These are phyloP conservation scores for Zeugodacus cucurbitae DNA, from an alignment of 1,140 invertebrate genomes.

Conservation along the genomic window DNA sequence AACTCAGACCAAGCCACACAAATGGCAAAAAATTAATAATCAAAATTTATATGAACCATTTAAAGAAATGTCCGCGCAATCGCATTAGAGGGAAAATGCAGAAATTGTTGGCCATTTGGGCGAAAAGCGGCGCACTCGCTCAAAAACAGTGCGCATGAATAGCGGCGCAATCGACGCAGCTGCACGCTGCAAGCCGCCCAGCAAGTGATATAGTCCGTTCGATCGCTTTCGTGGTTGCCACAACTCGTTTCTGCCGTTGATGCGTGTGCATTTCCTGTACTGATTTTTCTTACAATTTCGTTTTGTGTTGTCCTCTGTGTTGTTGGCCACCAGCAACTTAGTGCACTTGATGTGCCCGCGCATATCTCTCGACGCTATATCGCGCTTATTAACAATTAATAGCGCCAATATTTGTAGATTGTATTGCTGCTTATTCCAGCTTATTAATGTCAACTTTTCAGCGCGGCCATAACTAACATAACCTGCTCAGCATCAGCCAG, in stretches of 20 bases:
- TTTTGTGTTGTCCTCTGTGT: background rate
- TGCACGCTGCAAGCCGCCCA: background rate
- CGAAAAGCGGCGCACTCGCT: background rate
- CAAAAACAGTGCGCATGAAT: too few relatives aligned
- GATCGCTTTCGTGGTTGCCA: background rate
- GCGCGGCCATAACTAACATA: conserved; percentile 16
- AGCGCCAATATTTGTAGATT: conserved; percentile 27
- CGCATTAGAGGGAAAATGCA: background rate
- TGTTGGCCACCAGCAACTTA: background rate
- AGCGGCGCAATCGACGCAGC: background rate
- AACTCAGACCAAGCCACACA: background rate
- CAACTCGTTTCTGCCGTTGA: background rate
- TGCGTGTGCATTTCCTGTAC: conserved; percentile 9
- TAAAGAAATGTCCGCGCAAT: background rate
- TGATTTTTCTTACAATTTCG: conserved; percentile 13
- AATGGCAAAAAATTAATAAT: background rate
- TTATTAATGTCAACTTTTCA: conserved; percentile 25
- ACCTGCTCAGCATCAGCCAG: too few relatives aligned
- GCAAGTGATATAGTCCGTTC: background rate
- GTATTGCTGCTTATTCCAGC: background rate
- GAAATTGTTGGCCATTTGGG: background rate
- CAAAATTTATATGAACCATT: background rate
- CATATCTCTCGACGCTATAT: conserved; percentile 26
- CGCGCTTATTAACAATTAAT: conserved; percentile 28
- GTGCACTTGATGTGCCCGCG: background rate